These are phyloP conservation scores for Cosmopolites sordidus DNA, from an alignment of 2,888 invertebrate genomes.

Conservation along the genomic window DNA sequence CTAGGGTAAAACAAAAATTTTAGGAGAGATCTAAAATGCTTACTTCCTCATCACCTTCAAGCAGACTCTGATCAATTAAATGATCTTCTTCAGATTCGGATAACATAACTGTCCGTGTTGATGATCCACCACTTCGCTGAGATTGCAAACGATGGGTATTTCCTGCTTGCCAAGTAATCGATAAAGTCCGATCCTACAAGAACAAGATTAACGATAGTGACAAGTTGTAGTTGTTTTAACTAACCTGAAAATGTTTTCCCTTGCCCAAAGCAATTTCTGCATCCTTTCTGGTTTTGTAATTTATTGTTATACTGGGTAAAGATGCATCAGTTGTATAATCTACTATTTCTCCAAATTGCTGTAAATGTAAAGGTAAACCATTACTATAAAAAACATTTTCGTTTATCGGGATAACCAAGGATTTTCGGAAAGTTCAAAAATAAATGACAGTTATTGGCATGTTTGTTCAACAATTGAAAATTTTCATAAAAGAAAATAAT, in stretches of 20 bases:
- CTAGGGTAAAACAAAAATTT: too few species aligned
- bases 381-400: too few species aligned
- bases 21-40: conserved; percentile 23
- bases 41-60: conserved; percentile 49
- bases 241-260: conserved; percentile 71
- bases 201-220: too few species aligned
- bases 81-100: conserved; percentile 49
- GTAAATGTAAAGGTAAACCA: conserved; percentile 31
- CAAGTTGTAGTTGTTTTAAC: too few species aligned
- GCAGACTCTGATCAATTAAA: conserved; percentile 44
- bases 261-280: conserved; percentile 75
- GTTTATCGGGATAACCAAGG: too few species aligned
- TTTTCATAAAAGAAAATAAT: too few species aligned
- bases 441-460: too few species aligned
- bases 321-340: conserved; percentile 70
- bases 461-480: too few species aligned
- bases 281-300: conserved; percentile 71
- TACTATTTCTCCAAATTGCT: conserved; percentile 87
- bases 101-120: conserved; percentile 40
- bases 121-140: conserved; percentile 37
- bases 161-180: conserved; percentile 45
- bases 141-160: conserved; percentile 37
- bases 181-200: conserved; percentile 45
- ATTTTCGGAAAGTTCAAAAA: too few species aligned
- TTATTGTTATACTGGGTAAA: conserved; percentile 71